Percentiles rank a stretch among this genome's conserved stretches.
Conservation (phyloP, 2,113 vertebrate species). For the Suricata suricatta region DNA sequence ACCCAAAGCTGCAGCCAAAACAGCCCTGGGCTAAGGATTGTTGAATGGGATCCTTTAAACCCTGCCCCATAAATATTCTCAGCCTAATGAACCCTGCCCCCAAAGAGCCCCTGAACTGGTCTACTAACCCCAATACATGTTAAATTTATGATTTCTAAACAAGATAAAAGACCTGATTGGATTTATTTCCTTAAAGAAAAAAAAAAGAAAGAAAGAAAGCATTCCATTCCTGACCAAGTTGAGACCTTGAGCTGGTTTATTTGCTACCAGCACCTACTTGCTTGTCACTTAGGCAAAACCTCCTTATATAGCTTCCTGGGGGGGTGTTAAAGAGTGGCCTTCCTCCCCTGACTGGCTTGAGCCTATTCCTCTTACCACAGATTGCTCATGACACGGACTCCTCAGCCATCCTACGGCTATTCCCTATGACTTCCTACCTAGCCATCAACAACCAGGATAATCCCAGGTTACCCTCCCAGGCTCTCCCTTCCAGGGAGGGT, state of each 20-base stretch:
- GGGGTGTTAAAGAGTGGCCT: neutral
- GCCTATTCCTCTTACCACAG: neutral
- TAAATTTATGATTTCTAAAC: slow-evolving; percentile 82
- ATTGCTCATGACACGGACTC: neutral
- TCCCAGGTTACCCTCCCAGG: neutral
- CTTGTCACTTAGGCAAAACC: neutral
- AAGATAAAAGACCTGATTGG: slow-evolving; percentile 72
- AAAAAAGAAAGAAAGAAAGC: neutral
- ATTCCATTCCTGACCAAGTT: slow-evolving; percentile 43
- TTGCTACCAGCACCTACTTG: neutral
- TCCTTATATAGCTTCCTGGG: neutral
- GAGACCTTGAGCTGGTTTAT: neutral
- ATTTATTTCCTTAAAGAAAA: slow-evolving; percentile 71
- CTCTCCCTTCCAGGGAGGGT: neutral
- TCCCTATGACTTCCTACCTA: neutral
- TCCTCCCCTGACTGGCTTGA: neutral
- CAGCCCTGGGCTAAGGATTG: slow-evolving; percentile 60
- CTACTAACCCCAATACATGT: slow-evolving; percentile 74
- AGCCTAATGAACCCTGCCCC: slow-evolving; percentile 75
- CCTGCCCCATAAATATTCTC: slow-evolving; percentile 78
- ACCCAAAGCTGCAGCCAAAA: neutral
- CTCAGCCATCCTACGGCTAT: neutral
- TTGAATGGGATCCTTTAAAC: slow-evolving; percentile 72
- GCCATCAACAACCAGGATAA: fast-evolving
- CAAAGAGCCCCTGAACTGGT: slow-evolving; percentile 65